Evolutionary conservation across 2,888 invertebrate species (phyloP).

Genomic region (Tachina fera): DNA sequence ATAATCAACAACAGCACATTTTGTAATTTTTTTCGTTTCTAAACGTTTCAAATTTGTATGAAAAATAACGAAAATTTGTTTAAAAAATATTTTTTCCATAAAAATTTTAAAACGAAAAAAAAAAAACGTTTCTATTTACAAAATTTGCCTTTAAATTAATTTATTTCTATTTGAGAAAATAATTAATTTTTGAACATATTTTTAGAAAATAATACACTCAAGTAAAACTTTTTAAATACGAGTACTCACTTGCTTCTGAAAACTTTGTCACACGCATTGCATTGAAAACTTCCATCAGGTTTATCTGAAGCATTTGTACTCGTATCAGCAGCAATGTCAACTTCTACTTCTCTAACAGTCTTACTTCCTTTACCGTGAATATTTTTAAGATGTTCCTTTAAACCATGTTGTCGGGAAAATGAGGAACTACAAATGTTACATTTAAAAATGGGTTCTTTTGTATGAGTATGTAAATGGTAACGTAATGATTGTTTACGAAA

Average conservation of each 20-base stretch:
- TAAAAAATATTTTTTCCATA: too few relatives aligned
- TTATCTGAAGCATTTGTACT: background rate
- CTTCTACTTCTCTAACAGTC: background rate
- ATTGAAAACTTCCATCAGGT: conserved; percentile 74
- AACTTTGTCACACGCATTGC: conserved; percentile 83
- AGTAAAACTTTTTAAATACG: background rate
- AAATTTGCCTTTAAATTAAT: too few relatives aligned
- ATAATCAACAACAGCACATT: too few relatives aligned
- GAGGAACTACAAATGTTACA: conserved; percentile 86
- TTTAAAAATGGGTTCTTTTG: conserved; percentile 88
- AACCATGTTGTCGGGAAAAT: conserved; percentile 87
- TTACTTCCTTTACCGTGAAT: conserved; percentile 82
- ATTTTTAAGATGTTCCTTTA: conserved; percentile 85
- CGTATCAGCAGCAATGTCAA: background rate
- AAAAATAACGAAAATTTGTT: too few relatives aligned
- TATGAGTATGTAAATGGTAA: conserved; percentile 89
- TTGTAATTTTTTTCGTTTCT: too few relatives aligned
- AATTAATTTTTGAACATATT: too few relatives aligned
- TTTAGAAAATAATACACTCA: too few relatives aligned
- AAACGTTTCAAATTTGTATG: too few relatives aligned
- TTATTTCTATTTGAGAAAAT: too few relatives aligned
- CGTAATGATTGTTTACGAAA: conserved; percentile 87
- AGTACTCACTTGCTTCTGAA: conserved; percentile 84
- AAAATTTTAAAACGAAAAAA: too few relatives aligned
- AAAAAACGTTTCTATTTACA: too few relatives aligned